Conservation (phyloP, 2,888 invertebrate species). For the Fabriciana adippe region DNA sequence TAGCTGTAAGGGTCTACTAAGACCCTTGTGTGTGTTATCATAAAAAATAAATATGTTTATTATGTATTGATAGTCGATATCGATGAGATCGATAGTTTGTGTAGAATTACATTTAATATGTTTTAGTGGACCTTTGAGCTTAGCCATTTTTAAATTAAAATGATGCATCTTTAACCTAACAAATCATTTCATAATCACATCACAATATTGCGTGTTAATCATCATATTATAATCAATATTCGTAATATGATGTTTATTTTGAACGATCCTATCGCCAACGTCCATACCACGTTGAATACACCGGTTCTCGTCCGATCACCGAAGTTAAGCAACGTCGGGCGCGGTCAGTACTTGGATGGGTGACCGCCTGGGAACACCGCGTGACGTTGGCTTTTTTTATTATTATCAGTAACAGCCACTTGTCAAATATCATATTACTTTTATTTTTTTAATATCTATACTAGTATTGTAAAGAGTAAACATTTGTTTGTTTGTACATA, state of each 20-base stretch:
- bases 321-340: slow-evolving; percentile 56
- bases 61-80: too few species aligned
- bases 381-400: slow-evolving; percentile 37
- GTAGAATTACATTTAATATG: too few species aligned
- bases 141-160: too few species aligned
- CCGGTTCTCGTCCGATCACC: slow-evolving; percentile 55
- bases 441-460: not conserved
- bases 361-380: slow-evolving; percentile 62
- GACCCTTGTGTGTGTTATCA: too few species aligned
- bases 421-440: not conserved
- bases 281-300: slow-evolving; percentile 46
- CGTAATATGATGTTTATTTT: not conserved
- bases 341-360: slow-evolving; percentile 53
- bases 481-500: too few species aligned
- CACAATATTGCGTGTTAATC: too few species aligned
- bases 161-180: too few species aligned
- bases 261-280: not conserved
- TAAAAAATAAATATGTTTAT: too few species aligned
- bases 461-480: not conserved
- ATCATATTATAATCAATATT: not conserved
- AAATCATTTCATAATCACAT: too few species aligned
- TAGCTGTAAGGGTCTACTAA: too few species aligned
- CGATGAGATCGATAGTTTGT: too few species aligned
- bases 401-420: not conserved
- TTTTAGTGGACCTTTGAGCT: too few species aligned